phyloP scores from a whole-genome alignment of 2,797 vertebrate genomes.

The Sternotherus odoratus region DNA sequence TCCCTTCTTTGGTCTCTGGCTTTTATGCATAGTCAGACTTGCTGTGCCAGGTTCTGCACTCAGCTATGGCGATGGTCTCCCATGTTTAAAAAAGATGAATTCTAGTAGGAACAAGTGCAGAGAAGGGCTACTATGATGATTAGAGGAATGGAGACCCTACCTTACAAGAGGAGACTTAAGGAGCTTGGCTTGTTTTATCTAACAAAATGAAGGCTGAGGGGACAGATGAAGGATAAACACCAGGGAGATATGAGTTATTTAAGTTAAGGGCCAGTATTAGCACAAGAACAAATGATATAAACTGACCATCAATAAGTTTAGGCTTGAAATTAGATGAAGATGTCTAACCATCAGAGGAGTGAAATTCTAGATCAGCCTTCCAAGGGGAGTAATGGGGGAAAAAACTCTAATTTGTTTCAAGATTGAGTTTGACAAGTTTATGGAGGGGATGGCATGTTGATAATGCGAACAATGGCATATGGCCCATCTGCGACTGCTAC shows the following conservation, averaged over 20 bases:
- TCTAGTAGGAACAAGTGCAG: too few relatives aligned
- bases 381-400: not conserved
- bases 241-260: not conserved
- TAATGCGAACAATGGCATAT: not conserved
- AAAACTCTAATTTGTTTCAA: not conserved
- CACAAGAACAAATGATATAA: not conserved
- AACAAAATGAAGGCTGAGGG: too few relatives aligned
- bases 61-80: too few relatives aligned
- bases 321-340: not conserved
- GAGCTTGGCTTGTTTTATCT: too few relatives aligned
- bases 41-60: not conserved
- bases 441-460: not conserved
- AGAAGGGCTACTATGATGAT: too few relatives aligned
- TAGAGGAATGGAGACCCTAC: too few relatives aligned
- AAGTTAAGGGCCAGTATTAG: not conserved
- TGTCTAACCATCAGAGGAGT: not conserved
- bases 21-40: fast-evolving
- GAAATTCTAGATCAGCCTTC: not conserved
- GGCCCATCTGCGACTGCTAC: not conserved
- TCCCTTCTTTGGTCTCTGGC: not conserved
- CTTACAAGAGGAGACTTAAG: too few relatives aligned
- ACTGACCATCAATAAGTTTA: not conserved
- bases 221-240: not conserved
- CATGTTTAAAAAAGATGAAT: too few relatives aligned
- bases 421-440: not conserved